A percentile compares a stretch with the other conserved stretches of the same genome.
These are phyloP conservation scores for Acromyrmex charruanus DNA, from an alignment of 1,140 invertebrate species.

Conservation along the genomic window DNA sequence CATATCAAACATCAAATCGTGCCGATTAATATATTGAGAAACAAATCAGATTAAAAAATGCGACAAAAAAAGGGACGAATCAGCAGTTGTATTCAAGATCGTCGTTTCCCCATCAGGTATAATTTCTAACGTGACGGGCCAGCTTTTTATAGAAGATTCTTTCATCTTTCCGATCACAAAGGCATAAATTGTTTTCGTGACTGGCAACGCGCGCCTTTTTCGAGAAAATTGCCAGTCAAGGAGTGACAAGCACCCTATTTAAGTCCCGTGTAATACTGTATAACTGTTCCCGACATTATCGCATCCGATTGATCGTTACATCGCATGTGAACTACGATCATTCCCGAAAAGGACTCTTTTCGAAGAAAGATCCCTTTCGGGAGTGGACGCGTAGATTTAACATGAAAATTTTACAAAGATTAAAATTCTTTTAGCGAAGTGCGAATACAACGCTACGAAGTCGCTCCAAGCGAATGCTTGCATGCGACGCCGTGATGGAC, in stretches of 20 bases:
- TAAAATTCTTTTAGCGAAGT: conserved; percentile 23
- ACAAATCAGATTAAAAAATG: conserved; percentile 39
- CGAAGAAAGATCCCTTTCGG: neutral
- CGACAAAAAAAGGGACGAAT: neutral
- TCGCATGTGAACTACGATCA: conserved; percentile 17
- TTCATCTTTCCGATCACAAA: conserved; percentile 50
- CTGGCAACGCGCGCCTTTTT: conserved; percentile 53
- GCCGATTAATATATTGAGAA: conserved; percentile 31
- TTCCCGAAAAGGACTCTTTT: neutral
- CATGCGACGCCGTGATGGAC: conserved; percentile 41
- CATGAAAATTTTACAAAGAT: conserved; percentile 42
- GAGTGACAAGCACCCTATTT: conserved; percentile 74
- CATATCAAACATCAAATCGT: neutral
- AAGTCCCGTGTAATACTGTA: conserved; percentile 14
- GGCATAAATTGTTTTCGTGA: conserved; percentile 71
- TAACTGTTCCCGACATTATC: conserved; percentile 54
- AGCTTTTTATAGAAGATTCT: conserved; percentile 36
- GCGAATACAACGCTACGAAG: neutral
- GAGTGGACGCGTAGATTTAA: neutral
- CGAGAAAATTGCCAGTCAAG: conserved; percentile 73
- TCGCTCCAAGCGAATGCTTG: neutral
- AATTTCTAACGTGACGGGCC: conserved; percentile 49
- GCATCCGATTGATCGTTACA: neutral
- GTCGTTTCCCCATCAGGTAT: conserved; percentile 29
- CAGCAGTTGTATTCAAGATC: neutral